Conservation (phyloP, 2,113 vertebrate genomes). For the Nicator chloris region DNA sequence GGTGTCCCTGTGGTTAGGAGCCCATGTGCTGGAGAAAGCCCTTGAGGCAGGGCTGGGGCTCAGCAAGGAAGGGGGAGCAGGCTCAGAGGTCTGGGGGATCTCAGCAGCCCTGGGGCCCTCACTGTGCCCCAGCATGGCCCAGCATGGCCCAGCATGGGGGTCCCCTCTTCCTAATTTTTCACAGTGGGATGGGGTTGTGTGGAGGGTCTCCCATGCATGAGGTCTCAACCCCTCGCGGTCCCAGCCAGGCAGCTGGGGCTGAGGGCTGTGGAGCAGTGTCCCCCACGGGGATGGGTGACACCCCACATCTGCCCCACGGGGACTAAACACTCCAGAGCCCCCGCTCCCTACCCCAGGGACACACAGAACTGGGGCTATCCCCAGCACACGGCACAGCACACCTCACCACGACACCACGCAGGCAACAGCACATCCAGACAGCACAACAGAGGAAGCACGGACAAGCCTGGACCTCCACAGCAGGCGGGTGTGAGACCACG, state of each 20-base stretch:
- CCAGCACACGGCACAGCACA: constrained; percentile 3
- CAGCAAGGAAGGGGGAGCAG: fast-evolving
- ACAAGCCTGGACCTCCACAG: constrained; percentile 7
- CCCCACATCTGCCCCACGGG: neutral
- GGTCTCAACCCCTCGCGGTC: neutral
- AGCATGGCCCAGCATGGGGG: neutral
- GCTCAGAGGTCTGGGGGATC: neutral
- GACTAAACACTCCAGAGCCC: neutral
- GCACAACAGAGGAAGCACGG: constrained; percentile 15
- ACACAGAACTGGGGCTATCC: neutral
- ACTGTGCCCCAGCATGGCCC: no score
- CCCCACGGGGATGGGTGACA: neutral
- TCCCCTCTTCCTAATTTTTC: neutral
- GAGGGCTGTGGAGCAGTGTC: neutral
- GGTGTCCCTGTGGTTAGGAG: neutral
- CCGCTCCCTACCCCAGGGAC: fast-evolving
- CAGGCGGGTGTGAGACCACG: neutral
- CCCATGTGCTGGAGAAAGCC: neutral
- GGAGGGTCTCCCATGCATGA: neutral
- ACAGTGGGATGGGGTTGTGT: neutral
- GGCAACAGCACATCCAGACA: constrained; percentile 2
- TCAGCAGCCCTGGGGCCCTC: neutral
- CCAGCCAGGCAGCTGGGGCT: neutral
- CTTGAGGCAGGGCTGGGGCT: neutral
- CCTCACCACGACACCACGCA: neutral